Evolutionary conservation across 37 sponge, comb jelly and placozoan genomes (phyloP), one percentile per base, ranked within the genome.

Genomic region (Corticium candelabrum): DNA sequence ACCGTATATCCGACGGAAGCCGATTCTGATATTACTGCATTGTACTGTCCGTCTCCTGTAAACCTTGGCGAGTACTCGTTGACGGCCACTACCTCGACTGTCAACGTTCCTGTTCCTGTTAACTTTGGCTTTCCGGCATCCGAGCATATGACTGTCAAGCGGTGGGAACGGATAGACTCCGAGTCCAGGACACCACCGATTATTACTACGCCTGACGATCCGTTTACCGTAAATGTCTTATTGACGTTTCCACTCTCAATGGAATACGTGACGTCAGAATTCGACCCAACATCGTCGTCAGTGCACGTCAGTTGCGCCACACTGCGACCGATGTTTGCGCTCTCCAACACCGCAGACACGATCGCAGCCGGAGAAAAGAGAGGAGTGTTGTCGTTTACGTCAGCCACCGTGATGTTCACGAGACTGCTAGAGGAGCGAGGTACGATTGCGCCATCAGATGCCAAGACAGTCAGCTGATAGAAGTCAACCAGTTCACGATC

Each of bases 381-480:
- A 35, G 90, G 90, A 37, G 78, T 31, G 41, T 88, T 83, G 68
- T 92, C 89, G 80, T 92, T 92, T 38, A 82, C 77, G 57, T 92
- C 39, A 15, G 5, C 27, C 27, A 81, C 73, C 4, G 32, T 33
- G 35, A 70, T 70, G 7, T 4, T 32, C 4, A 70, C 73, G n/a
- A 50, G 11, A 50, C 62, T 50, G 11, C 15, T 27, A 11, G 62
- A 50, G 11, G 62, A 50, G 62, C 11, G 62, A 11, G 21, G 21
- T 27, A 21, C 15, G 21, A 50, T 50, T 11, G 15, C 62, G 11
- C 62, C 62, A 50, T 50, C 62, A 21, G 21, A 50, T 21, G 62
- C 62, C 62, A 27, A 11, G 15, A 50, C 62, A 21, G 21, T 50
- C 21, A 50, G 11, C 62, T 50, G 15, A 50, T 50, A 50, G 21